phyloP scores from a whole-genome alignment of 2,797 vertebrate species.

The Anolis apletophallus region DNA sequence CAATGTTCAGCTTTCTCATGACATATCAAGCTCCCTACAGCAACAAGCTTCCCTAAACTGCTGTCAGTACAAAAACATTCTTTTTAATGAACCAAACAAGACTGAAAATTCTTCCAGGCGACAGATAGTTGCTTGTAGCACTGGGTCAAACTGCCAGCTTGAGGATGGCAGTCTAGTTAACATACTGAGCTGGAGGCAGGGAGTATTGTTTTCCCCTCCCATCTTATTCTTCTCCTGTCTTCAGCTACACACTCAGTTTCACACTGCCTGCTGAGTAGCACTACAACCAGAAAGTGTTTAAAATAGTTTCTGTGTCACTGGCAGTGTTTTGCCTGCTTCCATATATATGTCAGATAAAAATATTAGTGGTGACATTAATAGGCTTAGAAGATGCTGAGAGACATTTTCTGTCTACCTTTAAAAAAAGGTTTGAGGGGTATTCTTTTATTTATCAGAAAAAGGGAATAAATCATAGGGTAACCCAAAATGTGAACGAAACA shows the following conservation, averaged over 20 bases:
- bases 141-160: slow-evolving; percentile 40
- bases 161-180: slow-evolving; percentile 49
- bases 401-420: slow-evolving; percentile 30
- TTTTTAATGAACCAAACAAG: slow-evolving; percentile 32
- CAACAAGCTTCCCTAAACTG: slow-evolving; percentile 34
- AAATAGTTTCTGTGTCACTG: slow-evolving; percentile 47
- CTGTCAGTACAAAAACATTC: slow-evolving; percentile 46
- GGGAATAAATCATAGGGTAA: neutral
- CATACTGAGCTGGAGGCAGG: slow-evolving; percentile 42
- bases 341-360: slow-evolving; percentile 47
- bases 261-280: slow-evolving; percentile 20
- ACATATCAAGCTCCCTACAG: slow-evolving; percentile 19
- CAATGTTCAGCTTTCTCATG: slow-evolving; percentile 36
- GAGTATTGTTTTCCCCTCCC: neutral
- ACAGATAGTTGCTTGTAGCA: slow-evolving; percentile 35
- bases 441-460: slow-evolving; percentile 16
- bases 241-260: slow-evolving; percentile 28
- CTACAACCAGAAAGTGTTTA: slow-evolving; percentile 30
- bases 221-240: slow-evolving; percentile 15
- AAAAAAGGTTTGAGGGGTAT: neutral
- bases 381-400: slow-evolving; percentile 22
- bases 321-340: slow-evolving; percentile 15
- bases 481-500: neutral
- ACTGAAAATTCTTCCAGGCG: slow-evolving; percentile 25
- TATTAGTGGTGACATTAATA: slow-evolving; percentile 35